Evolutionary conservation across 2,113 vertebrate species (phyloP), one percentile per base, ranked within the genome.

Genomic region (Eira barbara): DNA sequence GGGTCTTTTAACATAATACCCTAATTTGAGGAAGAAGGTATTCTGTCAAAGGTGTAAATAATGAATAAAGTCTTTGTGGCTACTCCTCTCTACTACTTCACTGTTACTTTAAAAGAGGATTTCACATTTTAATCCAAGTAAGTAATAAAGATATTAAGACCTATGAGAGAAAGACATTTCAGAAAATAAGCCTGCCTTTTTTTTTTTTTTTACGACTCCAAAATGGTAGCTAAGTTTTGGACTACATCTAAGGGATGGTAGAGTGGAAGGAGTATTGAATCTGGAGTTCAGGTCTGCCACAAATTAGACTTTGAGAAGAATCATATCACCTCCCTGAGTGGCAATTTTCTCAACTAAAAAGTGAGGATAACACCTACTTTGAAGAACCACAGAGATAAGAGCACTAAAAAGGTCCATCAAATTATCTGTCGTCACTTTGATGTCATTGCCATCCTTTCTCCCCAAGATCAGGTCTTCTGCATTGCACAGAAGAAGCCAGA

Each of bases 311-410:
- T 80, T 34, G 10, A 91, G 29, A 80, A 92, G 55, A 91, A 57
- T 65, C 17, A 36, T 1, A 2, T 86, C 47, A 49, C 17, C 14
- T 87, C 15, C 69, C 42, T 18, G 9, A 81, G 61, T 55, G 59
- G 4, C 39, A 81, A 52, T 59, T 79, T 95, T 84, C 76, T 94
- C 71, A 80, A n/a, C 47, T 57, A 92, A 85, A 94, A 93, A 55
- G 42, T 67, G 57, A 90, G 17, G 76, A 47, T 36, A 63, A 78
- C 52, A 17, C 42, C 20, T 47, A 52, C 39, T 36, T 88, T 14
- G 13, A 78, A 88, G 42, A 79, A 36, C 52, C 42, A 3, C 34
- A 80, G 79, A 78, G 17, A 6, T 93, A 47, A 83, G 7, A 76
- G 27, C 15, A 63, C 76, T 12, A 52, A 21, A 29, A 82, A 11